Conservation (phyloP, 2,113 vertebrate genomes). For the Amphiprion ocellaris region DNA sequence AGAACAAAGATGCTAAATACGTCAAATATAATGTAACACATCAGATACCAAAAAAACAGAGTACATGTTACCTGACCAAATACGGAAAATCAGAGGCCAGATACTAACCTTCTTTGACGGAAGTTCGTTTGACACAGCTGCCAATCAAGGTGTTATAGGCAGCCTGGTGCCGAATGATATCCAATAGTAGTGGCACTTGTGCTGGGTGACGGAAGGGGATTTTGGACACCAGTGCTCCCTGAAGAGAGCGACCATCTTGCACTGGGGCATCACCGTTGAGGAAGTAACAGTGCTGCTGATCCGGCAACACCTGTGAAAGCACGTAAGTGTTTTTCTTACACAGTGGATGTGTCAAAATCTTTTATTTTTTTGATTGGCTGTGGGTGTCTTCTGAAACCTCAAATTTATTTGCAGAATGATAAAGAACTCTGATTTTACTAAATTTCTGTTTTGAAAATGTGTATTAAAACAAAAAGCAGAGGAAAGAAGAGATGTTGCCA, state of each 20-base stretch:
- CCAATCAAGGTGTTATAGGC: slow-evolving; percentile 95
- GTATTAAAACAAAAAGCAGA: too few species aligned
- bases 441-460: too few species aligned
- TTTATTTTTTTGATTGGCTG: too few species aligned
- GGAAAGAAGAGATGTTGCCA: too few species aligned
- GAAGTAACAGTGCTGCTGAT: slow-evolving; percentile 99
- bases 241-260: slow-evolving; percentile 92
- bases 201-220: slow-evolving; percentile 97
- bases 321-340: not conserved
- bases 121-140: slow-evolving; percentile 95
- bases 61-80: not conserved
- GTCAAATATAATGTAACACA: not conserved
- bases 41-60: not conserved
- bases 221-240: slow-evolving; percentile 92
- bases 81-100: not conserved
- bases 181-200: slow-evolving; percentile 92
- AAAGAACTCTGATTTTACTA: too few species aligned
- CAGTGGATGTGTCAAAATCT: too few species aligned
- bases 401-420: too few species aligned
- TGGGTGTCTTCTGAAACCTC: too few species aligned
- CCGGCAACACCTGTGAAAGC: slow-evolving; percentile 90
- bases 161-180: slow-evolving; percentile 94
- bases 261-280: slow-evolving; percentile 96
- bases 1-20: not conserved
- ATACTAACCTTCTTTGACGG: slow-evolving; percentile 91